Evolutionary conservation across 2,888 invertebrate species (phyloP).

Genomic region (Eledone cirrhosa): DNA sequence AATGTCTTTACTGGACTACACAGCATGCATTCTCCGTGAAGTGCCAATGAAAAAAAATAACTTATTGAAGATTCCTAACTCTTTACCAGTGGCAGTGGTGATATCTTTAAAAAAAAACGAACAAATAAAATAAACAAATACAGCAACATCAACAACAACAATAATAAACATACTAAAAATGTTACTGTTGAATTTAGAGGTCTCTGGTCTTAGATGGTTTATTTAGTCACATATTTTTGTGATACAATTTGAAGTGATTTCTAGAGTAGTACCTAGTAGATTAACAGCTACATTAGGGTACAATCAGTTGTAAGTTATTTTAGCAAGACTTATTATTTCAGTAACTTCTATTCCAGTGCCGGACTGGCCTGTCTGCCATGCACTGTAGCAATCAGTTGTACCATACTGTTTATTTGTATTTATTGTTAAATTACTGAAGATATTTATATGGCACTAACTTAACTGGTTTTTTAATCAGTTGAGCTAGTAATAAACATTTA

Average conservation of each 20-base stretch:
- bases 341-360: slow-evolving; percentile 25
- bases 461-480: slow-evolving; percentile 32
- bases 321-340: slow-evolving; percentile 23
- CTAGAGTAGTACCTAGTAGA: slow-evolving; percentile 9
- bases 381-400: slow-evolving; percentile 30
- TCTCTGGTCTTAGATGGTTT: slow-evolving; percentile 21
- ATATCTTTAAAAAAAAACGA: background rate
- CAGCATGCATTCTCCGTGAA: slow-evolving; percentile 29
- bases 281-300: slow-evolving; percentile 15
- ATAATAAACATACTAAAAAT: background rate
- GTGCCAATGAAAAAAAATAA: slow-evolving; percentile 12
- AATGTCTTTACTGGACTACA: slow-evolving; percentile 9
- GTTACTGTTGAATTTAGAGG: slow-evolving; percentile 17
- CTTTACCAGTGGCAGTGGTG: slow-evolving; percentile 10
- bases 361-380: slow-evolving; percentile 28
- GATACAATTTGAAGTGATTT: slow-evolving; percentile 25
- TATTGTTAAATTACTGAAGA: slow-evolving; percentile 34
- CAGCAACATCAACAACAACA: too few relatives aligned
- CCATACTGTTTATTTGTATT: slow-evolving; percentile 33
- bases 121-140: too few relatives aligned
- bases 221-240: slow-evolving; percentile 25
- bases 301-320: slow-evolving; percentile 12
- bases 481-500: slow-evolving; percentile 36
- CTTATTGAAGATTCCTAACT: too few relatives aligned
- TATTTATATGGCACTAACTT: slow-evolving; percentile 36